These are phyloP conservation scores for Gavialis gangeticus DNA, from an alignment of 2,113 vertebrate genomes.

Conservation along the genomic window DNA sequence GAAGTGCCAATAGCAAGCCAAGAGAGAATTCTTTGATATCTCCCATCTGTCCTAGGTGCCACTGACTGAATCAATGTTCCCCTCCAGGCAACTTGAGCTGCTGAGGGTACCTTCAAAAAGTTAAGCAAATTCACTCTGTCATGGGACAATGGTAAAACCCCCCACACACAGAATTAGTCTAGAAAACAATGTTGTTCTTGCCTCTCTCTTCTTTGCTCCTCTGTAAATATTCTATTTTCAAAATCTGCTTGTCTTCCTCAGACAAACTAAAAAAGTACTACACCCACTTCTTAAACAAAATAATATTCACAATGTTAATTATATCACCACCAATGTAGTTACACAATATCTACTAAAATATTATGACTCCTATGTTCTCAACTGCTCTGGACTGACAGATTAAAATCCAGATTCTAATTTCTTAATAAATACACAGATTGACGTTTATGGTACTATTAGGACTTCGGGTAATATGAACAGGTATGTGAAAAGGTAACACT, in stretches of 20 bases:
- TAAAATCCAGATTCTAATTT: not conserved
- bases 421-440: not conserved
- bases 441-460: not conserved
- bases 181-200: not conserved
- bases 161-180: accelerated
- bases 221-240: not conserved
- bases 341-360: accelerated
- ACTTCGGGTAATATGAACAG: not conserved
- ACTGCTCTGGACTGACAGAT: not conserved
- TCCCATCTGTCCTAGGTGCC: not conserved
- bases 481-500: not conserved
- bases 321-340: not conserved
- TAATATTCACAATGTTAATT: not conserved
- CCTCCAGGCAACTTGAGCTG: not conserved
- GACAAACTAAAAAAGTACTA: not conserved
- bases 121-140: not conserved
- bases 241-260: not conserved
- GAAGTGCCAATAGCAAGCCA: not conserved
- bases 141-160: not conserved
- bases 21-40: not conserved
- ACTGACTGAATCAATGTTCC: not conserved
- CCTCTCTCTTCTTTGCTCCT: not conserved
- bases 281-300: no score
- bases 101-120: not conserved
- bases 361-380: not conserved